A percentile compares a stretch with the other conserved stretches of the same genome.
These are phyloP conservation scores for Sphaerophoria taeniata DNA, from an alignment of 2,888 invertebrate species.

Conservation along the genomic window DNA sequence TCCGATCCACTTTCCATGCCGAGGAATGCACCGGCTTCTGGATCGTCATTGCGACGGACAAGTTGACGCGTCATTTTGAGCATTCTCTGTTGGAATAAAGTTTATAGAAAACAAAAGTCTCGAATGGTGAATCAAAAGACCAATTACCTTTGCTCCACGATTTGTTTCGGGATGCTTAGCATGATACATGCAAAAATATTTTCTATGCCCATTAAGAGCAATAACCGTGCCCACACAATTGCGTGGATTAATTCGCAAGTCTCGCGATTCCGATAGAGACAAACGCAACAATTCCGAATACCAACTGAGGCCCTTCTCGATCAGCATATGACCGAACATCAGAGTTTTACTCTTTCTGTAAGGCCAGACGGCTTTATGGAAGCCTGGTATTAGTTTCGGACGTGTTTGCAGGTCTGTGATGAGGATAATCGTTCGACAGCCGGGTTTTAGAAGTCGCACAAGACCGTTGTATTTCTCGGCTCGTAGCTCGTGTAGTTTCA, in stretches of 20 bases:
- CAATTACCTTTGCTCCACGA: constrained; percentile 86
- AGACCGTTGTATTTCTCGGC: constrained; percentile 98
- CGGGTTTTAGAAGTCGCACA: constrained; percentile 95
- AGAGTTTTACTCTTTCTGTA: constrained; percentile 98
- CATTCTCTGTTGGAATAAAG: constrained; percentile 84
- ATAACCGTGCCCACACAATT: constrained; percentile 99
- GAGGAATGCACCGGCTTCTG: constrained; percentile 93
- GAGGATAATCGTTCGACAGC: constrained; percentile 95
- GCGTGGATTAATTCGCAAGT: constrained; percentile 95
- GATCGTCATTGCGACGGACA: constrained; percentile 85
- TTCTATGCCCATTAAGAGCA: constrained; percentile 97
- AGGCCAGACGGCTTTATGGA: constrained; percentile 97
- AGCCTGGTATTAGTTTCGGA: constrained; percentile 93
- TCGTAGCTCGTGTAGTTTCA: constrained; percentile 94
- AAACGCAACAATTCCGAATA: constrained; percentile 95
- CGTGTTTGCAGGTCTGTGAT: constrained; percentile 95
- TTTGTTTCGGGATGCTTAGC: constrained; percentile 94
- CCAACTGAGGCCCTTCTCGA: constrained; percentile 97
- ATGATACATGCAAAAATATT: constrained; percentile 99
- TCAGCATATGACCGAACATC: constrained; percentile 95
- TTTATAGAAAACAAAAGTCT: neutral
- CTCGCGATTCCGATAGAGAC: constrained; percentile 91
- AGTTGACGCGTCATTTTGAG: constrained; percentile 87
- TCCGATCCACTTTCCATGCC: constrained; percentile 89
- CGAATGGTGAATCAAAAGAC: neutral